phyloP scores from a whole-genome alignment of 2,888 invertebrate species.

The Hipparchia sbordonii region DNA sequence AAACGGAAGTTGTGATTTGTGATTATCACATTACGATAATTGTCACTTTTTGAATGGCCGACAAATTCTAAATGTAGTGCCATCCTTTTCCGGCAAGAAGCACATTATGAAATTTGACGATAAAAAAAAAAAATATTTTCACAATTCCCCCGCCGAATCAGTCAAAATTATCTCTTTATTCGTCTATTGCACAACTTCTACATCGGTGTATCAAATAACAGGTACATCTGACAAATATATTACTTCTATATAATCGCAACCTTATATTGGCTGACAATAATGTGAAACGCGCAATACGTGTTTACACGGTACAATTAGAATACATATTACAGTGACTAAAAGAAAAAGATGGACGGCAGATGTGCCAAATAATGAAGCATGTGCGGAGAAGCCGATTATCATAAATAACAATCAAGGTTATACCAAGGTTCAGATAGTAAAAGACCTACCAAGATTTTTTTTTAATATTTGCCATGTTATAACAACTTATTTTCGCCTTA shows the following conservation, averaged over 20 bases:
- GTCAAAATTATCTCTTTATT: constrained; percentile 29
- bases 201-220: constrained; percentile 48
- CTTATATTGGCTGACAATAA: constrained; percentile 19
- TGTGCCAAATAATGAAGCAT: background rate
- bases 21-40: too few species aligned
- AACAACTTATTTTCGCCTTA: too few species aligned
- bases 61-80: background rate
- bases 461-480: too few species aligned
- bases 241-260: constrained; percentile 31
- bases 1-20: too few species aligned
- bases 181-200: constrained; percentile 47
- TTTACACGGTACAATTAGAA: background rate
- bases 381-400: background rate
- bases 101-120: too few species aligned
- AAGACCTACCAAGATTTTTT: too few species aligned
- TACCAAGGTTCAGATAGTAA: too few species aligned
- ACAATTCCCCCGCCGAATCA: constrained; percentile 27
- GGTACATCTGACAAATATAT: constrained; percentile 51
- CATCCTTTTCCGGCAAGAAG: too few species aligned
- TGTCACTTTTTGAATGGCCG: too few species aligned
- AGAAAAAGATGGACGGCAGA: background rate
- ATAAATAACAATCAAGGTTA: background rate
- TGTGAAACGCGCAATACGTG: constrained; percentile 9
- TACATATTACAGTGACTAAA: background rate
- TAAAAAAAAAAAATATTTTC: constrained; percentile 6